These are phyloP conservation scores for Zosterops pallidus DNA, from an alignment of 2,113 vertebrate genomes.

Conservation along the genomic window DNA sequence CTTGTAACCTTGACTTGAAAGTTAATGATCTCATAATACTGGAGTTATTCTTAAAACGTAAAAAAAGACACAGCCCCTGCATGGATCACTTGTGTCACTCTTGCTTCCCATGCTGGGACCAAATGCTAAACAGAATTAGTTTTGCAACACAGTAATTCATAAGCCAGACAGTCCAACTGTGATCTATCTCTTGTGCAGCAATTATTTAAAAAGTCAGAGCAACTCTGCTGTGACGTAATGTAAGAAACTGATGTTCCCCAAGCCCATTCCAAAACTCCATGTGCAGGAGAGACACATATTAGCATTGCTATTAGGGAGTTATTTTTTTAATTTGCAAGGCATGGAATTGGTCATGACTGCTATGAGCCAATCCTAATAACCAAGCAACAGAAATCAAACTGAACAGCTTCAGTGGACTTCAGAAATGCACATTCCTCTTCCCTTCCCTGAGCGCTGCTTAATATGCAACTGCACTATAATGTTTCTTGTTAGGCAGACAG, in stretches of 20 bases:
- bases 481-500: conserved; percentile 55
- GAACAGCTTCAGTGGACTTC: neutral
- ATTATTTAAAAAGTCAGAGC: conserved; percentile 5
- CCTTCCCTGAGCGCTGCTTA: neutral
- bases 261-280: neutral
- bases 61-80: conserved; percentile 1
- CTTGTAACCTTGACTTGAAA: conserved; percentile 22
- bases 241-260: neutral
- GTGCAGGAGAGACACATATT: neutral
- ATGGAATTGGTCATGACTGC: neutral
- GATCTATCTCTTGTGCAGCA: neutral
- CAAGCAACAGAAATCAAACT: neutral
- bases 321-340: neutral
- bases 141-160: conserved; percentile 11
- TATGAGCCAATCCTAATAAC: neutral
- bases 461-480: neutral
- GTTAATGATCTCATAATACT: neutral
- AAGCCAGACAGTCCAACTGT: conserved; percentile 35
- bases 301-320: neutral
- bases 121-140: conserved; percentile 26
- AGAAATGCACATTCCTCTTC: neutral
- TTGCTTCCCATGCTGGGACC: conserved; percentile 30
- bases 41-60: neutral
- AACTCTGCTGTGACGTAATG: neutral
- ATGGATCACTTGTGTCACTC: conserved; percentile 18